phyloP scores from a whole-genome alignment of 37 sponge, comb jelly and placozoan genomes.

The Ianthella basta region DNA sequence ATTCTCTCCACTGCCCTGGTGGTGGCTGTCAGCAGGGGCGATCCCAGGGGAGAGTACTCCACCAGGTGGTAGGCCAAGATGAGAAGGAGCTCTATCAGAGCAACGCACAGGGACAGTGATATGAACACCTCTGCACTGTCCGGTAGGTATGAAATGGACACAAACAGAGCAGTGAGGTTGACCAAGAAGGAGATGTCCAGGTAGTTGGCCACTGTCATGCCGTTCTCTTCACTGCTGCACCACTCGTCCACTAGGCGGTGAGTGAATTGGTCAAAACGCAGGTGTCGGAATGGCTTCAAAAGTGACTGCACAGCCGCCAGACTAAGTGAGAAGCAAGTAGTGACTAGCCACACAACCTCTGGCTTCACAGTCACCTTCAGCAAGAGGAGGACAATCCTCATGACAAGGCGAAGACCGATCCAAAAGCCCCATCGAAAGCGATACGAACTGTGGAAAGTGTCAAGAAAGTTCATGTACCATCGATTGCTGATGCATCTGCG shows the following conservation, averaged over 20 bases:
- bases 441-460: constrained; percentile 9
- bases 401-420: constrained; percentile 52
- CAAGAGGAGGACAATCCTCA: constrained; percentile 15
- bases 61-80: background rate
- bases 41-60: background rate
- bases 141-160: constrained; percentile 8
- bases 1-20: no score
- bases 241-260: background rate
- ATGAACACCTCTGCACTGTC: background rate
- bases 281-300: background rate
- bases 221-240: background rate
- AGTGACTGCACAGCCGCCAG: background rate
- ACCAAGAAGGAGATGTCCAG: background rate
- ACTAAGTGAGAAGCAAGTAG: background rate
- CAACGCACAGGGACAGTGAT: background rate
- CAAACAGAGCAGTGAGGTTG: constrained; percentile 1
- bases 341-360: background rate
- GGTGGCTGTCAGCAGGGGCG: background rate
- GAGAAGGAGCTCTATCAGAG: background rate
- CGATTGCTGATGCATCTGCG: background rate
- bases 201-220: background rate
- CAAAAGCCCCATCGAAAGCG: constrained; percentile 39
- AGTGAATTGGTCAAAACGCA: background rate
- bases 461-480: constrained; percentile 30
- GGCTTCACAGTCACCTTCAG: background rate